Conservation (phyloP, 2,888 invertebrate species). For the Lacanobia wlatinum region DNA sequence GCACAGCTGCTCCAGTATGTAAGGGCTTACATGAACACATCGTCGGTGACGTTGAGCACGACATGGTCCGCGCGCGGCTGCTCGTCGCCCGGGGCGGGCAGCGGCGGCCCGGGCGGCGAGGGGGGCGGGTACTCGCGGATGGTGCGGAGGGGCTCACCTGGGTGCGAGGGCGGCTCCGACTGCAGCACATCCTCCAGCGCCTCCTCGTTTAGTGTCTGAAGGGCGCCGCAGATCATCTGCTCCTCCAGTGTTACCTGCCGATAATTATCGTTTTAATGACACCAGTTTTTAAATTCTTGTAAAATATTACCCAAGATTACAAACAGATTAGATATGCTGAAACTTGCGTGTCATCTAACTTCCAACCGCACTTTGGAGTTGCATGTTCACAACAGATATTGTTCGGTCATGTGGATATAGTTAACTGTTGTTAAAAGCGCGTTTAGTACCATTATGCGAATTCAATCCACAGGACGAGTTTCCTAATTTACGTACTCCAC, state of each 20-base stretch:
- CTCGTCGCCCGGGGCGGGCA: slow-evolving; percentile 29
- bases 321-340: background rate
- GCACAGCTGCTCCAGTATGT: background rate
- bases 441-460: background rate
- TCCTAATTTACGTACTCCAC: background rate
- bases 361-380: background rate
- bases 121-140: slow-evolving; percentile 77
- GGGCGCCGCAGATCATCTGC: slow-evolving; percentile 98
- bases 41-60: slow-evolving; percentile 81
- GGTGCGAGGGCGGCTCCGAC: slow-evolving; percentile 91
- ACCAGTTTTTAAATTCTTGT: background rate
- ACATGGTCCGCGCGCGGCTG: slow-evolving; percentile 74
- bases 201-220: slow-evolving; percentile 98
- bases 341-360: background rate
- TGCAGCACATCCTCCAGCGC: slow-evolving; percentile 97
- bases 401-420: background rate
- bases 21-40: slow-evolving; percentile 76
- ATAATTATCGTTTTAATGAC: slow-evolving; percentile 23
- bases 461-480: background rate
- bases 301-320: slow-evolving; percentile 1
- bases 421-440: background rate
- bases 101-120: slow-evolving; percentile 52
- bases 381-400: background rate
- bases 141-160: slow-evolving; percentile 89
- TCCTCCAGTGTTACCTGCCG: slow-evolving; percentile 97